phyloP scores from a whole-genome alignment of 2,113 vertebrate genomes.

The Protobothrops flavoviridis region DNA sequence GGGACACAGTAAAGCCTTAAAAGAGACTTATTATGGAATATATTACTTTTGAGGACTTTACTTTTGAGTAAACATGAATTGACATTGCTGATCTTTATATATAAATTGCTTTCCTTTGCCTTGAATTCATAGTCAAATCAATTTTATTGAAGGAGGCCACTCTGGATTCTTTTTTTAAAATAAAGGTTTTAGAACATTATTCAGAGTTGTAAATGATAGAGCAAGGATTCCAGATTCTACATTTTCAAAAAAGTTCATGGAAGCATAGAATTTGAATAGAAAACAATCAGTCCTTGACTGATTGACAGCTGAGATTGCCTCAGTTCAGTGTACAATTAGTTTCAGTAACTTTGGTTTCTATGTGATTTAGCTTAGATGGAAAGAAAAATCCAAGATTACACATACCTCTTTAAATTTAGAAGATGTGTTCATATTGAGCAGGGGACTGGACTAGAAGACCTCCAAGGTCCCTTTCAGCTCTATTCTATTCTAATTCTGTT shows the following conservation, averaged over 20 bases:
- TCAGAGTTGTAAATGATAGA: neutral
- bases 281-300: conserved; percentile 26
- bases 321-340: neutral
- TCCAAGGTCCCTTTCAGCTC: too few relatives aligned
- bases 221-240: neutral
- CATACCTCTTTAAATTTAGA: neutral
- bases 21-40: neutral
- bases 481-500: neutral
- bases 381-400: accelerated
- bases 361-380: neutral
- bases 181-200: neutral
- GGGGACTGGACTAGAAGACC: too few relatives aligned
- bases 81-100: too few relatives aligned
- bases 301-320: conserved; percentile 12
- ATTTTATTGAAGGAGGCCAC: neutral
- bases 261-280: conserved; percentile 27
- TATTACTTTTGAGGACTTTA: neutral
- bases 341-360: neutral
- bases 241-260: conserved; percentile 24
- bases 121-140: neutral
- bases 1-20: neutral
- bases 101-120: neutral
- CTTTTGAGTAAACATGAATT: neutral
- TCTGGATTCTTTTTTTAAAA: neutral
- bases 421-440: accelerated